Base-by-base conservation (phyloP, 2,888 invertebrate species). In the Suillia variegata region DNA sequence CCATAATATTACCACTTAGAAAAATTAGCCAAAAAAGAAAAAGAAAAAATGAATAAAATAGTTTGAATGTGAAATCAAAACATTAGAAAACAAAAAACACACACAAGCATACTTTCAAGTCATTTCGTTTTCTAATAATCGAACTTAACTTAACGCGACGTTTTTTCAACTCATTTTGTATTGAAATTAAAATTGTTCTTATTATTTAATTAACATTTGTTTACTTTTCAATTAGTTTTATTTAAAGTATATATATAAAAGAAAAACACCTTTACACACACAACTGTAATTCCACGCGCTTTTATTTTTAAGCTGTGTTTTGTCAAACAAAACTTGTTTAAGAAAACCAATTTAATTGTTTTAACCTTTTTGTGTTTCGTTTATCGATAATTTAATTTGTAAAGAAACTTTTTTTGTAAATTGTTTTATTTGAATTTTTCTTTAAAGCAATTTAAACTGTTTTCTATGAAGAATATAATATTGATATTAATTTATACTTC, bases 221-320 rank as follows among this genome's bases (percentile, higher is more conserved):
- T 38, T 38, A 13, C 15, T 13, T 38, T 38, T 38, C 4, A 38
- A 13, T n/a, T n/a, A 38, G 10, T 38, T 38, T 26, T 6, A 26
- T 34, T 15, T 34, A 8, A 18, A 3, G 31, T 33, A 53, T 45
- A 45, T 45, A 45, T 45, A 45, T 45, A n/a, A n/a, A n/a, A n/a
- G n/a, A n/a, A n/a, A 24, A 34, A 26, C 38, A 33, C 59, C n/a
- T 22, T 21, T 42, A 18, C 26, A 31, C 52, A 62, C 38, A 38
- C 38, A 45, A 45, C 17, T 45, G 45, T 45, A 45, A 45, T 45
- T 45, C 45, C 45, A 45, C 17, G 63, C 67, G 68, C 68, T 68
- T 67, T 68, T 68, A 67, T 63, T 63, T 53, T 59, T 64, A 67
- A 64, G 59, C 65, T 62, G 59, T 65, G 67, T 69, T 69, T 69